Conservation (phyloP, 92 coral and sea anemone species). For the Palythoa caribaeorum region DNA sequence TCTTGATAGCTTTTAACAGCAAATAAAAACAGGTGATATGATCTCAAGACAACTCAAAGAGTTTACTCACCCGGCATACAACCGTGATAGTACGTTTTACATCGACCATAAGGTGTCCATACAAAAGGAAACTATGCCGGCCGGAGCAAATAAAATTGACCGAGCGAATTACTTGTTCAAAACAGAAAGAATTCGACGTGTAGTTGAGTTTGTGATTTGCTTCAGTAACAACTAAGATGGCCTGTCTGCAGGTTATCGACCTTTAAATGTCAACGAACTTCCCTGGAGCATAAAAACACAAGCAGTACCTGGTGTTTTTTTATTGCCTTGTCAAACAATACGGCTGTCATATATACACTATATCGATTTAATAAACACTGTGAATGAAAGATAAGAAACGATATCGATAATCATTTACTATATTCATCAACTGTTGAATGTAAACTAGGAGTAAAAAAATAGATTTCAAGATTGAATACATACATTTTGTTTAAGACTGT, state of each 20-base stretch:
- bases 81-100: neutral
- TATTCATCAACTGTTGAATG: too few species aligned
- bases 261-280: conserved; percentile 17
- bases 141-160: neutral
- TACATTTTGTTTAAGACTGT: too few species aligned
- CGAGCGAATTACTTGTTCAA: neutral
- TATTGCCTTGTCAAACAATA: conserved; percentile 17
- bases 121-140: neutral
- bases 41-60: too few species aligned
- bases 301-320: conserved; percentile 41
- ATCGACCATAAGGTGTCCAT: conserved; percentile 27
- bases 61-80: conserved; percentile 8
- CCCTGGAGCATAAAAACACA: conserved; percentile 45
- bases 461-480: too few species aligned
- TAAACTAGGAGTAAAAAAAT: too few species aligned
- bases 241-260: conserved; percentile 28
- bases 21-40: neutral
- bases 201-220: conserved; percentile 7
- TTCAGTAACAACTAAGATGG: neutral
- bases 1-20: neutral
- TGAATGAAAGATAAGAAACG: too few species aligned
- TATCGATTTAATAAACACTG: too few species aligned
- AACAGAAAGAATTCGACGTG: neutral
- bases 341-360: too few species aligned
- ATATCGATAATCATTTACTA: too few species aligned